Evolutionary conservation across 2,888 invertebrate genomes (phyloP).

Genomic region (Punctoribates punctum): DNA sequence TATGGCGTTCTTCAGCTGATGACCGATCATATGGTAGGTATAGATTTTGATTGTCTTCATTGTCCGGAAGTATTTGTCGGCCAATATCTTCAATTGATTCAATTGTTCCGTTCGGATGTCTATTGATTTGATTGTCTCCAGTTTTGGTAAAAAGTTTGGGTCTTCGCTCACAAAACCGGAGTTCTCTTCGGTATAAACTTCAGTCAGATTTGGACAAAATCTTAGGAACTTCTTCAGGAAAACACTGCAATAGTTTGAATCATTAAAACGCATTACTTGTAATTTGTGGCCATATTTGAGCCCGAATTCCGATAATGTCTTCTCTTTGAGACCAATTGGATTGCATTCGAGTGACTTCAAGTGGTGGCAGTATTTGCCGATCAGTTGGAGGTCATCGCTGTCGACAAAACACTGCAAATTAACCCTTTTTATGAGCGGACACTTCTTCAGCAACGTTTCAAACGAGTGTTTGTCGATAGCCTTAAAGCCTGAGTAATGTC

Average conservation of each 20-base stretch:
- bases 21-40: slow-evolving; percentile 32
- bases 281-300: slow-evolving; percentile 24
- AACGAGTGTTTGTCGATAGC: not conserved
- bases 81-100: slow-evolving; percentile 21
- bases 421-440: not conserved
- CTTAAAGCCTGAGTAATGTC: slow-evolving; percentile 4
- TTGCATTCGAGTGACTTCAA: slow-evolving; percentile 23
- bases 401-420: slow-evolving; percentile 6
- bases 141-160: slow-evolving; percentile 22
- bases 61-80: slow-evolving; percentile 5
- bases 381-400: not conserved
- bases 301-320: not conserved
- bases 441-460: slow-evolving; percentile 16
- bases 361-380: slow-evolving; percentile 19
- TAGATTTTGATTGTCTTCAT: slow-evolving; percentile 28
- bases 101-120: slow-evolving; percentile 31
- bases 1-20: slow-evolving; percentile 29
- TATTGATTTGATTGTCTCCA: slow-evolving; percentile 16
- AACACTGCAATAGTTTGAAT: slow-evolving; percentile 35
- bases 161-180: slow-evolving; percentile 25
- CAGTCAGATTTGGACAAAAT: slow-evolving; percentile 1
- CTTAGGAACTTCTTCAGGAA: slow-evolving; percentile 29
- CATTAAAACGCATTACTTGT: slow-evolving; percentile 12
- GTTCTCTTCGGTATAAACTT: slow-evolving; percentile 28
- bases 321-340: slow-evolving; percentile 23